Base-by-base conservation (phyloP, 37 sponge, comb jelly and placozoan genomes). In the Chondrosia reniformis region DNA sequence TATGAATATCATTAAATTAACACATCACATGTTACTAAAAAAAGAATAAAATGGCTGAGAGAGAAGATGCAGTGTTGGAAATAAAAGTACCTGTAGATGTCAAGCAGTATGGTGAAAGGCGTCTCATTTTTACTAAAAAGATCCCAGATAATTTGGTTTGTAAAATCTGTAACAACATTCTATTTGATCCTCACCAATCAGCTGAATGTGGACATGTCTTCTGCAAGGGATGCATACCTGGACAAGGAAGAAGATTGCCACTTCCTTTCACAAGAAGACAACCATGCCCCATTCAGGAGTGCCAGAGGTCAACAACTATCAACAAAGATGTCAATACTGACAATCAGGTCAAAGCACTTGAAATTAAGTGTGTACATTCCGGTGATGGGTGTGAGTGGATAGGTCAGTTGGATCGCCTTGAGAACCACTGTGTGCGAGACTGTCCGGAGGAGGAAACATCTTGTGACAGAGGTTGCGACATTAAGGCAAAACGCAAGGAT, bases 181-280 rank as follows among this genome's bases (percentile, higher is more conserved):
- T 40, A 6, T 21, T 43, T 34, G 72, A 69, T 3, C 15, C 72
- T 38, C 72, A 69, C 24, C 43, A 69, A 36, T 19, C 52, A 59
- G 42, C 43, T 40, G 44, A 41, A 1, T 69, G 72, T 69, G 72
- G 72, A 1, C 72, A 69, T 25, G 21, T 69, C 36, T 69, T 69
- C 41, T 69, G 72, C 42, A 69, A 69, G 72, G 2, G 42, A 44
- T 69, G 72, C 43, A 8, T 66, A 49, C 15, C 52, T 49, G 52
- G 52, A 10, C 52, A 10, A 15, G 10, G 52, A 49, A 49, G 52
- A 49, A 19, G 15, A 49, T 15, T 49, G 15, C 52, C 52, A 49
- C 15, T 10, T 19, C 15, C 10, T 49, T 49, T 19, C 52, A 49
- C 52, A 19, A 15, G 52, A 19, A 15, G 15, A 49, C 30, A 59